These are phyloP conservation scores for Stenurella melanura DNA, from an alignment of 2,888 invertebrate species.

Conservation along the genomic window DNA sequence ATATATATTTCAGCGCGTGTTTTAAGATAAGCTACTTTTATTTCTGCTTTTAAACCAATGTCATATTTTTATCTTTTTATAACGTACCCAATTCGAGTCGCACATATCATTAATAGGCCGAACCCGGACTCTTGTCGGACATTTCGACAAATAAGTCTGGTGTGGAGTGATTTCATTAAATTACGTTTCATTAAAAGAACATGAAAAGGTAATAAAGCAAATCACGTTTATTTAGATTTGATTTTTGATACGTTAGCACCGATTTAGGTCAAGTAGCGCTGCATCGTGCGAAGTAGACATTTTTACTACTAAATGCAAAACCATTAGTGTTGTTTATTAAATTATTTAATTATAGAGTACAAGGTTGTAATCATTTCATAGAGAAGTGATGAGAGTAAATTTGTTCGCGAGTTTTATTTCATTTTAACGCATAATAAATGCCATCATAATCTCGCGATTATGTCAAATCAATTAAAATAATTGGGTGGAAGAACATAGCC, in stretches of 20 bases:
- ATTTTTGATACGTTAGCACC: conserved; percentile 23
- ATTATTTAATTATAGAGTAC: background rate
- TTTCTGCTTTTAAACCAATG: background rate
- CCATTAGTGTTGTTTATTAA: conserved; percentile 15
- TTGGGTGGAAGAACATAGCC: background rate
- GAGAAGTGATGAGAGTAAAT: background rate
- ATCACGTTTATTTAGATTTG: conserved; percentile 27
- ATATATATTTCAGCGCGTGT: too few species aligned
- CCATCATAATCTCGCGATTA: background rate
- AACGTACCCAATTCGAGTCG: background rate
- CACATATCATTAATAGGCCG: background rate
- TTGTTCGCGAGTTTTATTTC: background rate
- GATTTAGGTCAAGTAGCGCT: conserved; percentile 15
- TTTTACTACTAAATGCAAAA: conserved; percentile 17
- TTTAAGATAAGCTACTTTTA: background rate
- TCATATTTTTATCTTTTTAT: conserved; percentile 4
- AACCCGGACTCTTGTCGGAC: background rate
- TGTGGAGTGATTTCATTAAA: conserved; percentile 16
- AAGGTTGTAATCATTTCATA: conserved; percentile 12
- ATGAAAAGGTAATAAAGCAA: conserved; percentile 26
- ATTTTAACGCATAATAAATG: background rate
- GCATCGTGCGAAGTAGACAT: conserved; percentile 8
- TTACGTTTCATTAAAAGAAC: conserved; percentile 30
- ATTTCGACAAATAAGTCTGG: conserved; percentile 20
- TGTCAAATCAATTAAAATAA: conserved; percentile 9